Conservation (phyloP, 2,888 invertebrate species). For the Drosophila kambysellisi region DNA sequence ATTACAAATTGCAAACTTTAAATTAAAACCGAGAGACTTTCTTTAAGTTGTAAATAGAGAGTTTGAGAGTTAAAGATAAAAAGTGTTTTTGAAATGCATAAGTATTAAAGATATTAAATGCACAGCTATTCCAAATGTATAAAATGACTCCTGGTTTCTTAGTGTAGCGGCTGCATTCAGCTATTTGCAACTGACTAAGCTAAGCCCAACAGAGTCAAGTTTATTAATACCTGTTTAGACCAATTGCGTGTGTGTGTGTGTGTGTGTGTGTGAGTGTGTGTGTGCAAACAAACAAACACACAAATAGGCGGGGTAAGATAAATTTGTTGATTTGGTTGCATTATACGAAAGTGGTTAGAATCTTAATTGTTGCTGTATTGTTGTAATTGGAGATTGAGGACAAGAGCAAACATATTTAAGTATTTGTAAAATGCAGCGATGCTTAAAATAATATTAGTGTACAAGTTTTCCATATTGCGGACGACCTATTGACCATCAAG, state of each 20-base stretch:
- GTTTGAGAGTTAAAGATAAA: neutral
- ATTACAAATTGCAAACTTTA: neutral
- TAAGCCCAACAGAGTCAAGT: constrained; percentile 5
- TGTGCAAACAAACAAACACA: neutral
- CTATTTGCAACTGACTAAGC: neutral
- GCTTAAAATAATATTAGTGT: no score
- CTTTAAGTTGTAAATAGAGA: neutral
- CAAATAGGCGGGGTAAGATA: neutral
- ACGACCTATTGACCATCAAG: no score
- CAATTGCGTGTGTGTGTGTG: neutral
- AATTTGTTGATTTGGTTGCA: neutral
- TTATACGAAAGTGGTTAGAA: neutral
- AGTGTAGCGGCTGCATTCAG: neutral
- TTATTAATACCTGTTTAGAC: constrained; percentile 47
- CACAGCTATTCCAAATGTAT: neutral
- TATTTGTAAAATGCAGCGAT: neutral
- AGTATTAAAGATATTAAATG: neutral
- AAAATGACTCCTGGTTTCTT: neutral
- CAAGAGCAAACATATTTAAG: neutral
- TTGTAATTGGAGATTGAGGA: neutral
- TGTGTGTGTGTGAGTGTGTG: neutral
- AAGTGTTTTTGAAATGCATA: neutral
- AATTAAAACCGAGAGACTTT: neutral
- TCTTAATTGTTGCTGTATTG: no score
- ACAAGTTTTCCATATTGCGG: neutral